These are phyloP conservation scores for Sciurus carolinensis DNA, from an alignment of 2,797 vertebrate genomes.

Conservation along the genomic window DNA sequence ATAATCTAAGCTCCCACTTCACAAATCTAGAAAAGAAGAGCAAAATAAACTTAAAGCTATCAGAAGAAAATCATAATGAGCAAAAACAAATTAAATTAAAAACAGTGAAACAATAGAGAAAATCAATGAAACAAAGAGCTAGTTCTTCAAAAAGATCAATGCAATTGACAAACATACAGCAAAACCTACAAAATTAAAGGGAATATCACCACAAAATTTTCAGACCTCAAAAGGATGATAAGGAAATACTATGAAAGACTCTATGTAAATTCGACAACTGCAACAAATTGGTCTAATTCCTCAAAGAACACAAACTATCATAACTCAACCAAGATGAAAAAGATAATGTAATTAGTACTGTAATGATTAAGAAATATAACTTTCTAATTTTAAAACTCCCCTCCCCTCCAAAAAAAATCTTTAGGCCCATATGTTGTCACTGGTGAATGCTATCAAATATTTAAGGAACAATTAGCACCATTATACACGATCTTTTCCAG, in stretches of 20 bases:
- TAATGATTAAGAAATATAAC: neutral
- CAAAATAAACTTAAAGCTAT: neutral
- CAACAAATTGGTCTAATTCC: neutral
- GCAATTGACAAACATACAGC: no score
- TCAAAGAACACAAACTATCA: neutral
- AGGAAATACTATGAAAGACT: no score
- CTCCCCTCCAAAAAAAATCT: neutral
- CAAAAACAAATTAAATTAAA: neutral
- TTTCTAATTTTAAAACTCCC: neutral
- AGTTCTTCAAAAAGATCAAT: no score
- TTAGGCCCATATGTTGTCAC: neutral
- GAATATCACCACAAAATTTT: no score
- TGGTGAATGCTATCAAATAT: neutral
- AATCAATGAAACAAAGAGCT: no score
- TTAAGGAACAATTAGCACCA: constrained; percentile 43
- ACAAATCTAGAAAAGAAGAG: neutral
- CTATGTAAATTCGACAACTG: no score
- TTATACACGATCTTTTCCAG: neutral
- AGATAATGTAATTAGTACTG: neutral
- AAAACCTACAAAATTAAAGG: no score
- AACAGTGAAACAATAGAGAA: no score
- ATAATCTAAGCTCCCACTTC: no score
- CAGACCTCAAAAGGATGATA: no score
- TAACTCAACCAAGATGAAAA: constrained; percentile 3
- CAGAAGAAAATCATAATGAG: neutral